phyloP scores from a whole-genome alignment of 1,140 invertebrate species.

The Ericerus pela region DNA sequence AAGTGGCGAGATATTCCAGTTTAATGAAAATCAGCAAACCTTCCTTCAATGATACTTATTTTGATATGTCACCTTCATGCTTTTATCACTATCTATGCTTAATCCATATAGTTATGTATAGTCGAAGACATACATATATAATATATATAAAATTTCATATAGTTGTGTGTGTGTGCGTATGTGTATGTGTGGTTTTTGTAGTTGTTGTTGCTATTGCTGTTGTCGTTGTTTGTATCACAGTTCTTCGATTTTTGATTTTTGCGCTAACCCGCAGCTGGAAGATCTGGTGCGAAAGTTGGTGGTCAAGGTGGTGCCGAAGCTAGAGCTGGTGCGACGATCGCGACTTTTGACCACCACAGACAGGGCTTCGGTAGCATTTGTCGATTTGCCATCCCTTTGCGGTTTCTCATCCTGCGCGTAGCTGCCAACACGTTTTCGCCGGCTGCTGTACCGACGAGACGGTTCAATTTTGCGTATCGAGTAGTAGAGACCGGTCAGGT shows the following conservation, averaged over 20 bases:
- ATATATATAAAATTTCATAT: too few species aligned
- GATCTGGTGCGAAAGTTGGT: neutral
- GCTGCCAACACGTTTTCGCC: neutral
- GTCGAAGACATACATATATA: too few species aligned
- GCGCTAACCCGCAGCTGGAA: neutral
- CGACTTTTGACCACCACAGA: neutral
- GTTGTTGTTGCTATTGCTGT: too few species aligned
- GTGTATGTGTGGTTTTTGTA: too few species aligned
- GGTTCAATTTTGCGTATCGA: neutral
- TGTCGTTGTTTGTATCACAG: too few species aligned
- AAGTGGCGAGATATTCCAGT: too few species aligned
- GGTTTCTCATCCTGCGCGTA: neutral
- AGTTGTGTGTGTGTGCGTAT: too few species aligned
- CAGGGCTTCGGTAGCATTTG: neutral
- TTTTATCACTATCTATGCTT: too few species aligned
- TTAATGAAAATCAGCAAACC: too few species aligned
- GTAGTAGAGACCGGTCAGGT: slow-evolving; percentile 24
- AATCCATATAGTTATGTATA: too few species aligned
- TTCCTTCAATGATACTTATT: too few species aligned
- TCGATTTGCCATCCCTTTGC: neutral
- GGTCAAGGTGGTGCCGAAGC: neutral
- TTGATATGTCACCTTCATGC: too few species aligned
- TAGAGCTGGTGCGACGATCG: neutral
- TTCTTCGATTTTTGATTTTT: neutral
- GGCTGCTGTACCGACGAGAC: neutral